Conservation (phyloP, 2,888 invertebrate species). For the Mythimna impura region DNA sequence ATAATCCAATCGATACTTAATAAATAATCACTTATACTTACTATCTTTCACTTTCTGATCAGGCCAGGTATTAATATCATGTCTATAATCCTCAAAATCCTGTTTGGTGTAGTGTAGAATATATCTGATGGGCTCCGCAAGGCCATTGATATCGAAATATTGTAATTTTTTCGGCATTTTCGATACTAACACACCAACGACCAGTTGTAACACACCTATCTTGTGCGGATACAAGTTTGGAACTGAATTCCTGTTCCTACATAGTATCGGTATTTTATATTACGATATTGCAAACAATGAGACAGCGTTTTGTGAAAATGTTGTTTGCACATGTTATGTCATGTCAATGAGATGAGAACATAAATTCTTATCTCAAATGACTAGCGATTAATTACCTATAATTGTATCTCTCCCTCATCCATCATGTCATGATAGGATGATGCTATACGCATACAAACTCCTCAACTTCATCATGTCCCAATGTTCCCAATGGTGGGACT, state of each 20-base stretch:
- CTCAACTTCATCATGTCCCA: neutral
- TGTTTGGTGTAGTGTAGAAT: conserved; percentile 81
- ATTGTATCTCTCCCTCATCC: neutral
- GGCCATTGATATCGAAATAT: conserved; percentile 55
- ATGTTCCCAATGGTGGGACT: too few relatives aligned
- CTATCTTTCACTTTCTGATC: conserved; percentile 39
- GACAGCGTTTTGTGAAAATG: neutral
- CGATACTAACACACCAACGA: neutral
- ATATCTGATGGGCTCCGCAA: conserved; percentile 80
- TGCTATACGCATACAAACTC: neutral
- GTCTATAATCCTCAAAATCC: conserved; percentile 79
- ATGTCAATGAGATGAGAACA: neutral
- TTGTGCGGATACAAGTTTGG: neutral
- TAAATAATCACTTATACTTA: conserved; percentile 37
- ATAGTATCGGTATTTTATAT: neutral
- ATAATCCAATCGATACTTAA: too few relatives aligned
- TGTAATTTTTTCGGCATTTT: conserved; percentile 12
- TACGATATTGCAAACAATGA: conserved; percentile 6
- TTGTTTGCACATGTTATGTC: neutral
- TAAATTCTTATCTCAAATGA: neutral
- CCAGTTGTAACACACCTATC: too few relatives aligned
- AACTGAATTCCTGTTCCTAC: conserved; percentile 3
- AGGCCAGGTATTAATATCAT: conserved; percentile 59
- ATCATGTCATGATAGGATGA: neutral
- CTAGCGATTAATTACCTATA: too few relatives aligned